Evolutionary conservation across 2,888 invertebrate genomes (phyloP), one percentile per base, ranked within the genome.

Genomic region (Leptopilina syphax): DNA sequence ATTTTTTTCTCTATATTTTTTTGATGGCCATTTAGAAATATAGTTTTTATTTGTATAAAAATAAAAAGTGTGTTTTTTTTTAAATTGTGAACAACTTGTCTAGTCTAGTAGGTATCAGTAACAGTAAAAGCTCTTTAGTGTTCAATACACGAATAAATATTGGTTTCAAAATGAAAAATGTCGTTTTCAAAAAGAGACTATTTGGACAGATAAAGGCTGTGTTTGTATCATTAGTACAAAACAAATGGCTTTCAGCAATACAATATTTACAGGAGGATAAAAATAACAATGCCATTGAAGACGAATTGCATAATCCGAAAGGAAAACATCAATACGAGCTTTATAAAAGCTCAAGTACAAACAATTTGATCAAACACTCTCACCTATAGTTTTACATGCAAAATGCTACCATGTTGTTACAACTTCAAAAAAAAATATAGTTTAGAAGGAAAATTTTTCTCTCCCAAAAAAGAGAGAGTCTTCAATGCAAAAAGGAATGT

Each of bases 271-370:
- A n/a, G 3, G 9, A n/a, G 73, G 27, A 73, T n/a, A 34, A 34
- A 73, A 57, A 73, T 73, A 73, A 73, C 73, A 73, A 57, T 73
- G 54, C 24, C n/a, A 73, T 73, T 57, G 73, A 73, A 73, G 73
- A 73, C 57, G n/a, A n/a, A 73, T 73, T 73, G 73, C 13, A 57
- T 73, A 73, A 73, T 73, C 57, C 54, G 73, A 24, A 73, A 73
- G 34, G 57, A 34, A 73, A 73, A 73, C 34, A 73, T 34, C 54
- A 73, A 24, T 34, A 73, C 27, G 27, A 73, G 24, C 50, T 70
- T 70, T 13, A 70, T 54, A 70, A 44, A 70, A 68, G 70, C 70
- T 54, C 50, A 54, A 50, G 27, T 54, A 70, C 27, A 70, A 70
- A 70, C 54, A 70, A 27, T 24, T 70, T 4, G 13, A 70, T 70